Conservation (phyloP, 2,113 vertebrate genomes). For the Microcebus jonahi region DNA sequence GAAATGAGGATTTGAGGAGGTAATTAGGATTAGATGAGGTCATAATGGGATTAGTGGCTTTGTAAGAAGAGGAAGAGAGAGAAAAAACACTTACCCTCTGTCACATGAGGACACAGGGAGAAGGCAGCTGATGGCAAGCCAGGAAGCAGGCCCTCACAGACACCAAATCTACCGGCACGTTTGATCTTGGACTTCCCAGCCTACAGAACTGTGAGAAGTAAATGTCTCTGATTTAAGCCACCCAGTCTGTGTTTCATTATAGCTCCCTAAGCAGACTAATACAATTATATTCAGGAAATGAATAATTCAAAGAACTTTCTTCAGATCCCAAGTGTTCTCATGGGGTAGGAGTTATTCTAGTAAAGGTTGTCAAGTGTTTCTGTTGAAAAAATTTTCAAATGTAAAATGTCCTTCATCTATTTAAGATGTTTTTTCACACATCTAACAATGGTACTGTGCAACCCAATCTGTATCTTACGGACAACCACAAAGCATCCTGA, state of each 20-base stretch:
- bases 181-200: not conserved
- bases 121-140: not conserved
- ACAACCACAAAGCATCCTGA: not conserved
- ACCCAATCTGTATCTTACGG: not conserved
- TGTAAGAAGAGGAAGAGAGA: not conserved
- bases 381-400: not conserved
- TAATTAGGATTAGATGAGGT: not conserved
- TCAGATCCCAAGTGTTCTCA: not conserved
- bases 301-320: constrained; percentile 31
- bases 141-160: not conserved
- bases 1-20: not conserved
- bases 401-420: not conserved
- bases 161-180: not conserved
- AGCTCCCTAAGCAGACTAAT: not conserved
- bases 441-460: not conserved
- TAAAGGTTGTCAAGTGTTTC: not conserved
- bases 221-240: not conserved
- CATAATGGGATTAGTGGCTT: not conserved
- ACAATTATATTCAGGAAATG: not conserved
- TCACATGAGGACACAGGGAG: not conserved
- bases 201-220: not conserved
- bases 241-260: not conserved
- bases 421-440: not conserved
- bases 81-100: not conserved
- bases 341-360: not conserved